Evolutionary conservation across 2,888 invertebrate species (phyloP).

Genomic region (Zaprionus lineosus): DNA sequence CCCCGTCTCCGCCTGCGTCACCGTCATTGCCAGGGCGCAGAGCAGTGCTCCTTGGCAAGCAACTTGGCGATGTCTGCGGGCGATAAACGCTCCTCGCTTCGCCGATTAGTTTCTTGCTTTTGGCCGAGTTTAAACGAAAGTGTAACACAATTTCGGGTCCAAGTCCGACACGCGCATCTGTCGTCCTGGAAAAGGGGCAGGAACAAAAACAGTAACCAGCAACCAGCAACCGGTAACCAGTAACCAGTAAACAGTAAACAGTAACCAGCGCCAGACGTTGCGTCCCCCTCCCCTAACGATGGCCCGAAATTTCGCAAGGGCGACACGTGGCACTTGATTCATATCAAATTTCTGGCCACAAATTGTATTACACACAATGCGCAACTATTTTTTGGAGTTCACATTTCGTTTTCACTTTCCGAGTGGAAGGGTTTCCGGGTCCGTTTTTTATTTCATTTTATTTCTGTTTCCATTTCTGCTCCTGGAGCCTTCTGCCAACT

Average conservation of each 20-base stretch:
- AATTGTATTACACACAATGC: slow-evolving; percentile 54
- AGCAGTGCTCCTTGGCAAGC: too few species aligned
- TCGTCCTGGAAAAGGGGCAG: slow-evolving; percentile 41
- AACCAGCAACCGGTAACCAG: too few species aligned
- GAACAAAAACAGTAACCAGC: background rate
- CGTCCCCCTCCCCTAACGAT: slow-evolving; percentile 1
- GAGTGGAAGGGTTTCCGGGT: slow-evolving; percentile 50
- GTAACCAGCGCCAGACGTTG: background rate
- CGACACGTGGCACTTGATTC: slow-evolving; percentile 81
- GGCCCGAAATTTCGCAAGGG: slow-evolving; percentile 44
- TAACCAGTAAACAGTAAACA: background rate
- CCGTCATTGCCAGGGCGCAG: too few species aligned
- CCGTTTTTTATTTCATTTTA: background rate
- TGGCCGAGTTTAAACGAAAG: slow-evolving; percentile 63
- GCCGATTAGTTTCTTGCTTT: slow-evolving; percentile 56
- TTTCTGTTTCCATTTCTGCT: background rate
- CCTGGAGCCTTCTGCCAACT: slow-evolving; percentile 53
- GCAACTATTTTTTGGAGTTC: slow-evolving; percentile 68
- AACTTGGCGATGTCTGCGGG: slow-evolving; percentile 44
- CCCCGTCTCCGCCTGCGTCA: slow-evolving; percentile 8
- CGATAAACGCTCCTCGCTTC: slow-evolving; percentile 63
- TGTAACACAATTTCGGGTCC: slow-evolving; percentile 63
- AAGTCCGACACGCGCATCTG: slow-evolving; percentile 67
- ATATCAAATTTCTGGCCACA: slow-evolving; percentile 77
- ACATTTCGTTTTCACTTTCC: slow-evolving; percentile 52